These are phyloP conservation scores for Odontomyia ornata DNA, from an alignment of 2,888 invertebrate species.

Conservation along the genomic window DNA sequence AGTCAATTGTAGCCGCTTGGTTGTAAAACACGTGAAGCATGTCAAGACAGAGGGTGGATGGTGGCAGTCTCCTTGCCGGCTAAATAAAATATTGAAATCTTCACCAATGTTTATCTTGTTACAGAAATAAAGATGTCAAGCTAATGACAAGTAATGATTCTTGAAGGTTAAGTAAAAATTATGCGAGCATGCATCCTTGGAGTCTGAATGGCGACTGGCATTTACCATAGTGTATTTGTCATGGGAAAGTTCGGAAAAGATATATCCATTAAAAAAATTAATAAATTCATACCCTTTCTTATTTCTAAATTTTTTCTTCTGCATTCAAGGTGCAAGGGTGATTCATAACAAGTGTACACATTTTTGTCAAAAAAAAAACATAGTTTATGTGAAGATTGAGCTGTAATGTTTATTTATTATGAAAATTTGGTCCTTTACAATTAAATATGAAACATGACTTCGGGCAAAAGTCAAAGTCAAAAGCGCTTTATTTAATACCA, in stretches of 20 bases:
- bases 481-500: too few relatives aligned
- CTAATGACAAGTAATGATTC: slow-evolving; percentile 47
- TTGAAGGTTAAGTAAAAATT: slow-evolving; percentile 47
- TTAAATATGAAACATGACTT: too few relatives aligned
- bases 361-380: too few relatives aligned
- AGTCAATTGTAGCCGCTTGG: slow-evolving; percentile 23
- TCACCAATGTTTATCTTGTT: slow-evolving; percentile 44
- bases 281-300: too few relatives aligned
- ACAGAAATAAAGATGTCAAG: slow-evolving; percentile 48
- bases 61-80: background rate
- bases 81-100: slow-evolving; percentile 46
- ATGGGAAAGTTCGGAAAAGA: background rate
- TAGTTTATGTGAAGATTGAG: too few relatives aligned
- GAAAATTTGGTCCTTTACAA: too few relatives aligned
- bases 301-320: too few relatives aligned
- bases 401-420: too few relatives aligned
- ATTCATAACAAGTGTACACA: too few relatives aligned
- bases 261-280: background rate
- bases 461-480: too few relatives aligned
- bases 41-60: background rate
- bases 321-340: too few relatives aligned
- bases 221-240: background rate
- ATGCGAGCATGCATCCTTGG: background rate
- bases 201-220: background rate
- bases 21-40: slow-evolving; percentile 39